Base-by-base conservation (phyloP, 2,888 invertebrate species). In the Aethes cnicana region DNA sequence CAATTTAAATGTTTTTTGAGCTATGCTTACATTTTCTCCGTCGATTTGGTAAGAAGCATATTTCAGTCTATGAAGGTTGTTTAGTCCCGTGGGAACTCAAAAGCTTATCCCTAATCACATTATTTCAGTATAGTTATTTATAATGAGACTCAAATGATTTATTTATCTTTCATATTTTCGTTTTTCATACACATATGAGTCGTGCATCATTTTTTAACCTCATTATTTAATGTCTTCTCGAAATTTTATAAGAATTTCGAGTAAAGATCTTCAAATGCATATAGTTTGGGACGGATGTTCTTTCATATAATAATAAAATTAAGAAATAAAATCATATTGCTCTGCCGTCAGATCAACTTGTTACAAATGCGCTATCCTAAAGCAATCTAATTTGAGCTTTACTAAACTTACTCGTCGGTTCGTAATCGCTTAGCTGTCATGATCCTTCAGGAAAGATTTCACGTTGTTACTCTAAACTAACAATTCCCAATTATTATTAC, bases 1-100 rank as follows among this genome's bases (percentile, higher is more conserved):
- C 39, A 52, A 30, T 11, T 48, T 48, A 43, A 37, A 43, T 39
- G 37, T 25, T 44, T 36, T 44, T 50, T 52, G 52, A 52, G 52
- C 52, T 39, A 52, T 39, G 44, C 20, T 52, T 52, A 26, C 25
- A 33, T 32, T 20, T 37, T 17, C 25, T 12, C 25, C 17, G 30
- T 5, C 18, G 9, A 11, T 25, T 25, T 32, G 18, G 28, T 37
- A 21, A 37, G 14, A 50, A 50, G 43, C 50, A 50, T 37, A 8
- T 41, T 26, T 44, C 43, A 44, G 43, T 44, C 43, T 37, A 37
- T 37, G 30, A 48, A 33, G 41, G 43, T 12, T 36, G 21, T 18
- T 50, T 9, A 25, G 36, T 50, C 18, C 43, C 39, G 25, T 25
- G 35, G 23, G 32, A 36, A 43, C 41, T 12, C 23, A 37, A 18